Conservation (phyloP, 2,888 invertebrate species). For the Drosophila parthenogenetica region DNA sequence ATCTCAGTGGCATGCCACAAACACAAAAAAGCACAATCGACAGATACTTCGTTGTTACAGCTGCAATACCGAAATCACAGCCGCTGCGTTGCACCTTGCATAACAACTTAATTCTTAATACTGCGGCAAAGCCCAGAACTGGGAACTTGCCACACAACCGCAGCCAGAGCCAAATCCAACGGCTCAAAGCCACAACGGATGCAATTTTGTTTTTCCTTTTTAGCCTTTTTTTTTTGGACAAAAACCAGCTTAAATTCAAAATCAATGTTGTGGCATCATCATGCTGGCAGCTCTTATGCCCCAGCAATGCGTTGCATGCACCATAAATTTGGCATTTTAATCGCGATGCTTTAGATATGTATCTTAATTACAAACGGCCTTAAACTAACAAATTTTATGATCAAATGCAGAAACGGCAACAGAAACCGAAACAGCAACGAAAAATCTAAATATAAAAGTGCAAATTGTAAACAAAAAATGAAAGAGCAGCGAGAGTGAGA, state of each 20-base stretch:
- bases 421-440: slow-evolving; percentile 16
- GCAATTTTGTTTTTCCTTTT: slow-evolving; percentile 33
- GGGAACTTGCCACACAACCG: slow-evolving; percentile 17
- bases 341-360: slow-evolving; percentile 55
- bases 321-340: slow-evolving; percentile 74
- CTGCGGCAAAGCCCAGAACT: slow-evolving; percentile 45
- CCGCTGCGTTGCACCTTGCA: slow-evolving; percentile 66
- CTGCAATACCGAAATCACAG: slow-evolving; percentile 30
- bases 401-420: slow-evolving; percentile 30
- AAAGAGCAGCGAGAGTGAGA: neutral
- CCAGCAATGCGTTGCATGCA: slow-evolving; percentile 26
- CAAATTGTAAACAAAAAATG: slow-evolving; percentile 62
- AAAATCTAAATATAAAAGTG: slow-evolving; percentile 68
- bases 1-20: slow-evolving; percentile 49
- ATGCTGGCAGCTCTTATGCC: slow-evolving; percentile 57
- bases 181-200: slow-evolving; percentile 54
- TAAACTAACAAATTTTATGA: slow-evolving; percentile 74
- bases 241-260: slow-evolving; percentile 71
- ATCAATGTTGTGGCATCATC: slow-evolving; percentile 58
- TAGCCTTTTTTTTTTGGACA: slow-evolving; percentile 55
- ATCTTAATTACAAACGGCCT: slow-evolving; percentile 67
- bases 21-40: neutral
- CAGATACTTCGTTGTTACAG: slow-evolving; percentile 31
- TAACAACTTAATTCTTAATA: slow-evolving; percentile 79
- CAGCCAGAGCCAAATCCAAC: slow-evolving; percentile 18